Evolutionary conservation across 2,113 vertebrate species (phyloP), one percentile per base, ranked within the genome.

Genomic region (Zonotrichia leucophrys): DNA sequence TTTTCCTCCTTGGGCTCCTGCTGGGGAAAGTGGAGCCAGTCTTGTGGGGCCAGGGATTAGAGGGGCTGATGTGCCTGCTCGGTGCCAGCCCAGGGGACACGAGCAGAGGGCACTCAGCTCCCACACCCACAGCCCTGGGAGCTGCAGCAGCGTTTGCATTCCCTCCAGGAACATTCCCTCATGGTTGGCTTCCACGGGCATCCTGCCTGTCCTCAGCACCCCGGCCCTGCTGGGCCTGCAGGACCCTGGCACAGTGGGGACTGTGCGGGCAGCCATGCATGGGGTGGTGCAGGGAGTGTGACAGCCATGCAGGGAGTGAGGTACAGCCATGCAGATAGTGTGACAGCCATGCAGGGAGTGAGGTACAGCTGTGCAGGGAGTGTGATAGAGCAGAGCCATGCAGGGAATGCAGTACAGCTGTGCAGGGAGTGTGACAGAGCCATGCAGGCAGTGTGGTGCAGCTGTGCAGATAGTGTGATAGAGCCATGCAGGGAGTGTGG

Each of bases 211-310:
- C 28, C 20, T 15, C 70, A 52, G 87, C 60, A 64, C 10, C 31
- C 59, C 15, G 17, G 50, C 21, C 46, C 44, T 2, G 0, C 37
- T 27, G 83, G 21, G 15, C 23, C 35, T 11, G 35, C 56, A 24
- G 69, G 30, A 42, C 15, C 39, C 30, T 3, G 11, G 53, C 46
- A 14, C 41, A 7, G 44, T 18, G 4, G 33, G 44, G 15, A 5
- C 18, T 0, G 2, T 3, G 46, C 21, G 2, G 41, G 55, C 76
- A 74, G 16, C 39, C 2, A 0, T 2, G 41, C 0, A 0, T 2
- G 53, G 42, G 31, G 20, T 0, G 9, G 12, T 10, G 12, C 41
- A 31, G 69, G 24, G 12, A 1, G 52, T 8, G 7, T 24, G 35
- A 52, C 10, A 46, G 41, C 41, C 41, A 42, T 13, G 55, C 46